These are phyloP conservation scores for Xenops minutus DNA, from an alignment of 2,797 vertebrate species.

Conservation along the genomic window DNA sequence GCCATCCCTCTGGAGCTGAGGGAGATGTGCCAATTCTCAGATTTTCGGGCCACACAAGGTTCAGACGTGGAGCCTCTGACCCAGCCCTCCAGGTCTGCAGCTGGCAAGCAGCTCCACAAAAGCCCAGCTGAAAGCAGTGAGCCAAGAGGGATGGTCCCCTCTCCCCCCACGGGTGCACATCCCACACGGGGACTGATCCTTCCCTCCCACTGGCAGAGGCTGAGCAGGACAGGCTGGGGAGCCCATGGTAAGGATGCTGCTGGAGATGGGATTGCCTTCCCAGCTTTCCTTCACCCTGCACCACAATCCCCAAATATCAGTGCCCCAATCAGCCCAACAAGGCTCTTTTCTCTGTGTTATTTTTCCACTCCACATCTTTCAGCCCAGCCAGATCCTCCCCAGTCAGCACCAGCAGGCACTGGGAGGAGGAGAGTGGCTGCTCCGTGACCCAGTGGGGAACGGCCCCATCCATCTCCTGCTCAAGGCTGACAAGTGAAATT, in stretches of 20 bases:
- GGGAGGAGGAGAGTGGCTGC: background rate
- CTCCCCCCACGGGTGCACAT: accelerated
- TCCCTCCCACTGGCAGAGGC: background rate
- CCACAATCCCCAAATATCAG: background rate
- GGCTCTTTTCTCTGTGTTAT: background rate
- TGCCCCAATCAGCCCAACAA: background rate
- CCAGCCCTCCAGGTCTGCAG: background rate
- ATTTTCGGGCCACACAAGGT: background rate
- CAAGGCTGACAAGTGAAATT: background rate
- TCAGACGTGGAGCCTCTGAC: background rate
- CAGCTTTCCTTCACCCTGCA: background rate
- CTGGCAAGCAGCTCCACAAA: background rate
- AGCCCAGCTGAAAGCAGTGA: too few relatives aligned
- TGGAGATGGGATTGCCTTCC: background rate
- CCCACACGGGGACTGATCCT: background rate
- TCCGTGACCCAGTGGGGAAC: background rate
- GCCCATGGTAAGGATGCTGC: accelerated
- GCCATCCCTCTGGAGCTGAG: background rate
- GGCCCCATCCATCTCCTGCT: conserved; percentile 20
- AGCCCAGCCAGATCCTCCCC: background rate
- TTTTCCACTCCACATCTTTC: background rate
- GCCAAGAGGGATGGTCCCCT: too few relatives aligned
- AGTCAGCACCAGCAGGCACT: background rate
- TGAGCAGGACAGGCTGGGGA: background rate
- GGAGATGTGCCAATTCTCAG: background rate